Evolutionary conservation across 2,797 vertebrate genomes (phyloP).

Genomic region (Cynodonichthys magdalenae): DNA sequence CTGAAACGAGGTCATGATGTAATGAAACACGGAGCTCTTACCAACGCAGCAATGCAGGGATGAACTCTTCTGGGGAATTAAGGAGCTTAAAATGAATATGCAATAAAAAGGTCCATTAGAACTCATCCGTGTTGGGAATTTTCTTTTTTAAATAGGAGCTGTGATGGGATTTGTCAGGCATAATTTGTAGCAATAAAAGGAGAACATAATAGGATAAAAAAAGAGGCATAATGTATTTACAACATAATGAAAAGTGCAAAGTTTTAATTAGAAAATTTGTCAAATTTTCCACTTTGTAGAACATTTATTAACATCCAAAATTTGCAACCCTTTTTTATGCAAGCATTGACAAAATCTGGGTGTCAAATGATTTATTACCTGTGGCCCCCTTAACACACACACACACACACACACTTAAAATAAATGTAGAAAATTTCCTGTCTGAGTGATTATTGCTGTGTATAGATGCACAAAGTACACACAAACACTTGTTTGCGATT

Average conservation of each 20-base stretch:
- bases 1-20: slow-evolving; percentile 75
- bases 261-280: neutral
- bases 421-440: neutral
- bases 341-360: neutral
- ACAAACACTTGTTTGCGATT: slow-evolving; percentile 35
- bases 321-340: neutral
- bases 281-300: neutral
- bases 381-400: too few species aligned
- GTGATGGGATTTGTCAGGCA: slow-evolving; percentile 31
- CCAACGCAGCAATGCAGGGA: slow-evolving; percentile 43
- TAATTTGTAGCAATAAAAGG: slow-evolving; percentile 13
- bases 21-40: slow-evolving; percentile 60
- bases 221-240: slow-evolving; percentile 28
- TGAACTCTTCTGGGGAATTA: slow-evolving; percentile 74
- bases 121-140: slow-evolving; percentile 57
- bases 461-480: slow-evolving; percentile 8
- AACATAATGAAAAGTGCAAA: neutral
- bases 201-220: slow-evolving; percentile 1
- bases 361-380: neutral
- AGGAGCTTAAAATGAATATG: slow-evolving; percentile 65
- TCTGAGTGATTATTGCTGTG: neutral
- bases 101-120: slow-evolving; percentile 60
- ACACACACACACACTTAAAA: too few species aligned
- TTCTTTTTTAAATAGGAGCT: slow-evolving; percentile 55
- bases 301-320: slow-evolving; percentile 1